A percentile compares a stretch with the other conserved stretches of the same genome.
phyloP scores from a whole-genome alignment of 37 sponge, comb jelly and placozoan species.

The Oscarella lobularis region DNA sequence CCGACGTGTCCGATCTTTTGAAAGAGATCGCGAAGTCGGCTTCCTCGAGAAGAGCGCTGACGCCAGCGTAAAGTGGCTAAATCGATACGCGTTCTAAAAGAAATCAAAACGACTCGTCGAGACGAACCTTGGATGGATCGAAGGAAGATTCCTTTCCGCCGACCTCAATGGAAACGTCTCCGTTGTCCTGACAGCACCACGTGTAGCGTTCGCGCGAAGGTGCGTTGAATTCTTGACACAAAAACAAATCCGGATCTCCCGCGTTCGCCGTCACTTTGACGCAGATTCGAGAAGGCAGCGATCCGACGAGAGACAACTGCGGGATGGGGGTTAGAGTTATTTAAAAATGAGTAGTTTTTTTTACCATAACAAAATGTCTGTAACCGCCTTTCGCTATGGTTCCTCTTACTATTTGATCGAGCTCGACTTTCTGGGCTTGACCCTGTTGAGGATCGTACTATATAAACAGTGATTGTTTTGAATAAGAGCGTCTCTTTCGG shows the following conservation, averaged over 20 bases:
- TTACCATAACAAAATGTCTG: background rate
- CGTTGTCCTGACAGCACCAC: background rate
- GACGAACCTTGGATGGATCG: background rate
- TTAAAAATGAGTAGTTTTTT: no score
- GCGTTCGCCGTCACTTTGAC: background rate
- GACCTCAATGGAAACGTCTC: constrained; percentile 1
- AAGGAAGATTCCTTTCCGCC: background rate
- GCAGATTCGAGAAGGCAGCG: background rate
- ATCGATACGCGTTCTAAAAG: no score
- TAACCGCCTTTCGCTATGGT: background rate
- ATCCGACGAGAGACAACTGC: background rate
- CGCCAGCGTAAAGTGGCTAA: background rate
- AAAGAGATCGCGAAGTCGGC: background rate
- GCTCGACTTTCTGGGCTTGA: background rate
- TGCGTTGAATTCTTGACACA: background rate
- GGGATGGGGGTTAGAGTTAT: no score
- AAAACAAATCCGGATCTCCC: background rate
- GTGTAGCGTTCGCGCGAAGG: background rate
- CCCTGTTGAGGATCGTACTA: background rate
- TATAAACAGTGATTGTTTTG: background rate
- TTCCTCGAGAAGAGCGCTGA: background rate
- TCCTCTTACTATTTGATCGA: background rate
- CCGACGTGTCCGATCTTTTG: background rate
- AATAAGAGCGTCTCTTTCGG: background rate
- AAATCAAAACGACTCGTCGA: no score